Evolutionary conservation across 2,797 vertebrate species (phyloP).

Genomic region (Mallotus villosus): DNA sequence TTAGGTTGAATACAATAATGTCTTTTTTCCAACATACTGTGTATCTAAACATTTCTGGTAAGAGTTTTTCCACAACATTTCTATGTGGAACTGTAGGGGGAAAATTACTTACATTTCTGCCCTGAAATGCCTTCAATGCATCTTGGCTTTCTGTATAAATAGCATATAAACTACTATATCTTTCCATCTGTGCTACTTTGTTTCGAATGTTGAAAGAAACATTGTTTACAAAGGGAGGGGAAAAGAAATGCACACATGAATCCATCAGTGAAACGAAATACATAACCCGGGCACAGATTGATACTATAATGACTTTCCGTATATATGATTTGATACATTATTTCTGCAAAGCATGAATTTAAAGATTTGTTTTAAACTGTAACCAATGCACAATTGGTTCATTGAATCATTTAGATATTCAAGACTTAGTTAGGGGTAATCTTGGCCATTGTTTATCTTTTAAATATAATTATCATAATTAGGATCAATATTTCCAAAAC

Average conservation of each 20-base stretch:
- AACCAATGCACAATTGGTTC: no score
- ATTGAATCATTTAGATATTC: no score
- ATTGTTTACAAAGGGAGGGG: not conserved
- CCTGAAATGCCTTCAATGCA: not conserved
- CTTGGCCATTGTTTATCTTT: conserved; percentile 11
- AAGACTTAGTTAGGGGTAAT: conserved; percentile 9
- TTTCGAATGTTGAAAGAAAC: not conserved
- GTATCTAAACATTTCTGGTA: no score
- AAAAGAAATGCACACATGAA: not conserved
- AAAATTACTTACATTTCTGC: not conserved
- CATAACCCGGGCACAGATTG: not conserved
- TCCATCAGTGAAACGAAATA: not conserved
- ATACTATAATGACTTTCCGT: not conserved
- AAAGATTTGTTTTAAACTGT: not conserved
- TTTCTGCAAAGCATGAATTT: not conserved
- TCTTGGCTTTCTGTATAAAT: not conserved
- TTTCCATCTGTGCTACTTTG: no score
- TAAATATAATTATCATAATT: conserved; percentile 29
- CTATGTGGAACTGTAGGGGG: not conserved
- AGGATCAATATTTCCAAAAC: conserved; percentile 12
- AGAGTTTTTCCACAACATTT: not conserved
- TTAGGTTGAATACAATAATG: conserved; percentile 56
- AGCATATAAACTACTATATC: not conserved
- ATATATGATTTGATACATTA: not conserved
- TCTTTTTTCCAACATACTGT: no score